Evolutionary conservation across 2,113 vertebrate genomes (phyloP).

Genomic region (Gulo gulo): DNA sequence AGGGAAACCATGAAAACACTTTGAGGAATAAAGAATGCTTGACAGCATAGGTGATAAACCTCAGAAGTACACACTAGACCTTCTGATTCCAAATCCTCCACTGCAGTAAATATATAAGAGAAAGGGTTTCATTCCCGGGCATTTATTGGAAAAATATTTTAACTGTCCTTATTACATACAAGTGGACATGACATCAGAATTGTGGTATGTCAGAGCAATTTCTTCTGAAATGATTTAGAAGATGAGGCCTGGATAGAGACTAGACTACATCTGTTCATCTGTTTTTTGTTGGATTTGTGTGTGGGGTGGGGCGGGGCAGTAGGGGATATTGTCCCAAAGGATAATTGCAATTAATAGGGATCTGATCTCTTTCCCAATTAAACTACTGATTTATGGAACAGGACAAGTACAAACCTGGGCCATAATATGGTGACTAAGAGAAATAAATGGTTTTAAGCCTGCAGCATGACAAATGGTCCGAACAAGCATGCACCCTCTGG

Average conservation of each 20-base stretch:
- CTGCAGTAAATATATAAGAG: not conserved
- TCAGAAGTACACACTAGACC: not conserved
- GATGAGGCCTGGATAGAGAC: not conserved
- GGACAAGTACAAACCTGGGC: not conserved
- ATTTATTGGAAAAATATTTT: slow-evolving; percentile 10
- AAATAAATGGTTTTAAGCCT: slow-evolving; percentile 22
- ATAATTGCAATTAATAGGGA: not conserved
- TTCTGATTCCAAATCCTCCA: not conserved
- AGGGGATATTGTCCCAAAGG: not conserved
- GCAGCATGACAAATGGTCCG: not conserved
- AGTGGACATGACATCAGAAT: not conserved
- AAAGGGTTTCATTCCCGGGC: not conserved
- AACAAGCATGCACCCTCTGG: not conserved
- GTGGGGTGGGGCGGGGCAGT: not conserved
- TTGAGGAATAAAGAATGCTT: not conserved
- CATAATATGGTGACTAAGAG: not conserved
- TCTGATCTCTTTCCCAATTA: not conserved
- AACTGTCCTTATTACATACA: not conserved
- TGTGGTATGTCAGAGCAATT: not conserved
- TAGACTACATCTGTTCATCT: not conserved
- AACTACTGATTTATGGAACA: not conserved
- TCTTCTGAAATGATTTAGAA: slow-evolving; percentile 8
- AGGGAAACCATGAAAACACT: not conserved
- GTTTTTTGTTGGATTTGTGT: not conserved
- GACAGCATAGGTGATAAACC: not conserved